These are phyloP conservation scores for Theonella swinhoei DNA, from an alignment of 37 sponge, comb jelly and placozoan species.

Conservation along the genomic window DNA sequence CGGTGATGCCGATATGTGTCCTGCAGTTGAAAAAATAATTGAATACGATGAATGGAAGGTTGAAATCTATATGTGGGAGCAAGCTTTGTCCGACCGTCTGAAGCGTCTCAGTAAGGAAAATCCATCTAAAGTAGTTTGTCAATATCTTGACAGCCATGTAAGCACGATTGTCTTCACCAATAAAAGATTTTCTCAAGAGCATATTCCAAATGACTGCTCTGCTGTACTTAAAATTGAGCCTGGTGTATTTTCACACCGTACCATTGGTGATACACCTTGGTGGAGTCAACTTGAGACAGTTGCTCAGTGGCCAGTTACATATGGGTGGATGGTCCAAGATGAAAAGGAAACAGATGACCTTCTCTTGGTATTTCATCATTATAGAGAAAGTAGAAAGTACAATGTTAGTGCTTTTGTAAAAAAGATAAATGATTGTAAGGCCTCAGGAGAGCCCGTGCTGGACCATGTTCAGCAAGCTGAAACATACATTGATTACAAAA, in stretches of 20 bases:
- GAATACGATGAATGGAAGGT: constrained; percentile 21
- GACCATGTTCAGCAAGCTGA: too few relatives aligned
- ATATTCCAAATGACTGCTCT: not conserved
- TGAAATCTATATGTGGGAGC: constrained; percentile 41
- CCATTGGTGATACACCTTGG: not conserved
- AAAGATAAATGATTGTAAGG: too few relatives aligned
- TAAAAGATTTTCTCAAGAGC: not conserved
- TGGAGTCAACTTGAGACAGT: not conserved
- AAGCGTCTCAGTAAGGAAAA: not conserved
- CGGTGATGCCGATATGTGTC: constrained; percentile 35
- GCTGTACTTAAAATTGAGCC: constrained; percentile 2
- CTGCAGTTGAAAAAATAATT: constrained; percentile 23
- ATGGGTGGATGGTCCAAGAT: not conserved
- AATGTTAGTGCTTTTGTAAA: too few relatives aligned
- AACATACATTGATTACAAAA: too few relatives aligned
- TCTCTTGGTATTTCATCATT: constrained; percentile 8
- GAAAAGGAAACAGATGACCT: not conserved
- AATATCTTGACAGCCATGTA: not conserved
- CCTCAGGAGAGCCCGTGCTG: too few relatives aligned
- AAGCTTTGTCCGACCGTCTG: constrained; percentile 28
- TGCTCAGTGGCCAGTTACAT: constrained; percentile 28
- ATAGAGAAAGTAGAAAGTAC: not conserved
- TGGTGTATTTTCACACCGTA: not conserved
- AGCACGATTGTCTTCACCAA: constrained; percentile 2
- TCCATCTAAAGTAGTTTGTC: not conserved